Percentiles rank a stretch among this genome's conserved stretches.
Evolutionary conservation across 2,113 vertebrate genomes (phyloP).

Genomic region (Eretmochelys imbricata): DNA sequence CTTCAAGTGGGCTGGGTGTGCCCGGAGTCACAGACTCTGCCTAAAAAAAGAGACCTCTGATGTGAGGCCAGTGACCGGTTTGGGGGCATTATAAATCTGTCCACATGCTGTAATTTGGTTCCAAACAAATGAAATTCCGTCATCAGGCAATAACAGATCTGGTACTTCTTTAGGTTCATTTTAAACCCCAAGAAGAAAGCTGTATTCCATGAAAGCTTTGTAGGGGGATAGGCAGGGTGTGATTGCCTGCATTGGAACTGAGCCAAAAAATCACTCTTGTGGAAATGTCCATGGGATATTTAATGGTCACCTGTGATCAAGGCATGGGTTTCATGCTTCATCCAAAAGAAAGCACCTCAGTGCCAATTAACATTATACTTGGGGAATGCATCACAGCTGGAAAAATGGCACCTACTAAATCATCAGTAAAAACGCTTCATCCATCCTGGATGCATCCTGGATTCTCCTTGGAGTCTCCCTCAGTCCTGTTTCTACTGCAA

Average conservation of each 20-base stretch:
- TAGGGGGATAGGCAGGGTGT: neutral
- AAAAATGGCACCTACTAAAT: neutral
- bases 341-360: neutral
- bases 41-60: neutral
- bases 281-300: neutral
- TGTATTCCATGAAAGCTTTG: too few species aligned
- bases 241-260: neutral
- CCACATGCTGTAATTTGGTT: neutral
- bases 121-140: neutral
- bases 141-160: neutral
- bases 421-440: neutral
- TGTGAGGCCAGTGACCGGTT: neutral
- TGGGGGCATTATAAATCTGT: neutral
- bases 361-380: neutral
- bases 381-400: neutral
- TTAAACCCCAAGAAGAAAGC: neutral
- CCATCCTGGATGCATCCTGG: neutral
- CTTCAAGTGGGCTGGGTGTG: neutral
- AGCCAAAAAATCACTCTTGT: neutral
- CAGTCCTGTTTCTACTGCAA: neutral
- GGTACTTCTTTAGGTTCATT: neutral
- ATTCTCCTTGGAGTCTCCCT: neutral
- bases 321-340: neutral
- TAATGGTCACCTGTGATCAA: neutral
- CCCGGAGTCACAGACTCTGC: neutral